phyloP scores from a whole-genome alignment of 2,888 invertebrate species.

The Ichneumon xanthorius region DNA sequence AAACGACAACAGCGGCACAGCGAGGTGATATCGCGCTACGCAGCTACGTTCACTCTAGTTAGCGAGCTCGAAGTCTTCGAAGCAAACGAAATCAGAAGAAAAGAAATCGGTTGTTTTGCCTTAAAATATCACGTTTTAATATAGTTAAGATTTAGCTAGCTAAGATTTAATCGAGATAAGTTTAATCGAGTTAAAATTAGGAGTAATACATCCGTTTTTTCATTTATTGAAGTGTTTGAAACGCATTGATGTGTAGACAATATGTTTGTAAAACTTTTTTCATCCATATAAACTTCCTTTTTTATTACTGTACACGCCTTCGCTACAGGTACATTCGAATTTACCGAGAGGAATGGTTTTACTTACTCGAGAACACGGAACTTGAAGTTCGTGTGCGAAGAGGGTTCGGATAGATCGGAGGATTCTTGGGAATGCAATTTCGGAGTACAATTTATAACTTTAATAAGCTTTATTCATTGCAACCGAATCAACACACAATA shows the following conservation, averaged over 20 bases:
- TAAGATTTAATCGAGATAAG: too few species aligned
- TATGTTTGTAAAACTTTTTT: too few species aligned
- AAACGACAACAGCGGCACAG: slow-evolving; percentile 31
- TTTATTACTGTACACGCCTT: background rate
- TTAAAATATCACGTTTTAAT: too few species aligned
- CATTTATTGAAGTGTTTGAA: too few species aligned
- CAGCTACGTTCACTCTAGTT: slow-evolving; percentile 14
- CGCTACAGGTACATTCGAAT: background rate
- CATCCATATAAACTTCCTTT: too few species aligned
- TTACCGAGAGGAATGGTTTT: background rate
- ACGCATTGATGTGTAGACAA: too few species aligned
- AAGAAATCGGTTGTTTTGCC: too few species aligned
- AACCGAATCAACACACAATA: background rate
- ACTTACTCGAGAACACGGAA: background rate
- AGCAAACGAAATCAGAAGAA: background rate
- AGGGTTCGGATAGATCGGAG: background rate
- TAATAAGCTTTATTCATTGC: background rate
- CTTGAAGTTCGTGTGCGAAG: background rate
- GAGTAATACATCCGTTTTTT: too few species aligned
- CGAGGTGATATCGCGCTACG: slow-evolving; percentile 10
- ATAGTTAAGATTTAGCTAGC: too few species aligned
- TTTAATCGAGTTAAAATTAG: too few species aligned
- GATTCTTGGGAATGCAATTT: background rate
- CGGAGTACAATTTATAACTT: too few species aligned
- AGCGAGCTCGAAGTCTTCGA: background rate